These are phyloP conservation scores for Aspidiotus rigidus DNA, from an alignment of 2,888 invertebrate species.

Conservation along the genomic window DNA sequence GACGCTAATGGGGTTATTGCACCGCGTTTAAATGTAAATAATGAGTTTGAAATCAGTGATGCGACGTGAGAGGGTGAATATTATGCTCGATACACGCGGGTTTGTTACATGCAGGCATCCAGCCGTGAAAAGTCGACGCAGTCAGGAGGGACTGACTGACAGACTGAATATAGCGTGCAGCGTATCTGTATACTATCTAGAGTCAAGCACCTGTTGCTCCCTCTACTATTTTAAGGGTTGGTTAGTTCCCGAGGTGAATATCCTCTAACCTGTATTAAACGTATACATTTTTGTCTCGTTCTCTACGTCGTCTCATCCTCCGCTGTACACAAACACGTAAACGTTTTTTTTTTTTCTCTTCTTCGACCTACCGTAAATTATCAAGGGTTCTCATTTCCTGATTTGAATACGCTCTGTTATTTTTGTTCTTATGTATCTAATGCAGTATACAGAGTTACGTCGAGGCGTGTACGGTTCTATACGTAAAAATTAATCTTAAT, in stretches of 20 bases:
- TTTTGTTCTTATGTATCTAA: too few species aligned
- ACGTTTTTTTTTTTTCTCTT: slow-evolving; percentile 9
- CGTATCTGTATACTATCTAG: background rate
- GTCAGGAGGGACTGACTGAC: slow-evolving; percentile 16
- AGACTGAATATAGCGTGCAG: slow-evolving; percentile 17
- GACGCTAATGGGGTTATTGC: slow-evolving; percentile 32
- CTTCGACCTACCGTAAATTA: slow-evolving; percentile 25
- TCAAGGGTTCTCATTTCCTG: slow-evolving; percentile 15
- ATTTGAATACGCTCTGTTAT: too few species aligned
- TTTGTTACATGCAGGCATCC: background rate
- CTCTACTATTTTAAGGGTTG: slow-evolving; percentile 19
- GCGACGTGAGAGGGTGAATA: slow-evolving; percentile 5
- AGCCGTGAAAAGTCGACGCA: slow-evolving; percentile 2
- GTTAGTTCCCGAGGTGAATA: slow-evolving; percentile 20
- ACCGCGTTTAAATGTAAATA: slow-evolving; percentile 26
- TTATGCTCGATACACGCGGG: slow-evolving; percentile 4
- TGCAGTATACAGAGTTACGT: too few species aligned
- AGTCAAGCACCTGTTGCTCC: slow-evolving; percentile 29
- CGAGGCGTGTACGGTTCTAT: too few species aligned
- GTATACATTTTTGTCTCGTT: too few species aligned
- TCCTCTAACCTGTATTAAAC: slow-evolving; percentile 11
- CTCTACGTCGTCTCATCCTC: too few species aligned
- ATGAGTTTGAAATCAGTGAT: slow-evolving; percentile 16
- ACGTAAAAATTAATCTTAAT: too few species aligned
- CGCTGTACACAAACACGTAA: background rate